Evolutionary conservation across 2,797 vertebrate species (phyloP), one percentile per base, ranked within the genome.

Genomic region (Staurois parvus): DNA sequence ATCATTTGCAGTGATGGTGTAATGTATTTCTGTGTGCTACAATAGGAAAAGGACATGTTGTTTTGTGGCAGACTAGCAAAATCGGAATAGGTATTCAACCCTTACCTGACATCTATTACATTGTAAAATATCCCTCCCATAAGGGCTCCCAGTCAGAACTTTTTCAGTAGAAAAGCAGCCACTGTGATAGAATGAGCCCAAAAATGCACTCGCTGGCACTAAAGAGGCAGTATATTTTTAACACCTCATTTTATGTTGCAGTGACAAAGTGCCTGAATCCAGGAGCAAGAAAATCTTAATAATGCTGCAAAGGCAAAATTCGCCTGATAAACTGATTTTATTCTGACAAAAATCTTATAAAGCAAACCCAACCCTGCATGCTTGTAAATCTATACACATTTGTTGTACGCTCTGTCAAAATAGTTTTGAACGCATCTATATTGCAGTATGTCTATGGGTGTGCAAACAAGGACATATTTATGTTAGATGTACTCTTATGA

Each of bases 201-300:
- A 77, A 37, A 69, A 77, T 77, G 30, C 74, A 45, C 82, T 59
- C 62, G 64, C 64, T 72, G 66, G 74, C 62, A 69, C 82, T 56
- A 29, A 52, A 24, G n/a, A 69, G 42, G 73, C 72, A 77, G 73
- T 62, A 77, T 62, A 77, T 84, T 83, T 76, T 83, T 83, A 83
- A 83, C 72, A 83, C 76, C 73, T 83, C 62, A 76, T 83, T 84
- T 77, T 84, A 84, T 84, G 56, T 69, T 77, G 74, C 66, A n/a
- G 13, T 84, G 64, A 84, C 40, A 84, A 77, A 84, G 82, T 84
- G 82, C 67, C 66, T 77, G 66, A 37, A 84, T 72, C n/a, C 37
- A 37, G 42, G 34, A 70, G 45, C 82, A 84, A 70, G 66, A 74
- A 72, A 59, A 84, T 34, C 30, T 26, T 77, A 82, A 74, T 74